Conservation (phyloP, 92 coral and sea anemone genomes). For the Virgularia gustaviana region DNA sequence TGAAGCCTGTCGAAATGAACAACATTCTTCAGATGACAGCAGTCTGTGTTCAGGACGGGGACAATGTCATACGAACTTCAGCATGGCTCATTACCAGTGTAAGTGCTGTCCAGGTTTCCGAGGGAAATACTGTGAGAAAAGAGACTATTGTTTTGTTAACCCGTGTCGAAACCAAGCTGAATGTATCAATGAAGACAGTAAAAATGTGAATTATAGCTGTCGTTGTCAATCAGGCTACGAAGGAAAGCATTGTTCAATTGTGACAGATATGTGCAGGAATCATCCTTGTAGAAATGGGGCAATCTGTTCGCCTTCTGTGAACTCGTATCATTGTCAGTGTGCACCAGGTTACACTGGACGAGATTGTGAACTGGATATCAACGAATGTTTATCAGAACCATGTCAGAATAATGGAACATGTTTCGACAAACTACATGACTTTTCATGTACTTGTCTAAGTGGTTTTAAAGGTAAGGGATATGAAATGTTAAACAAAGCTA, state of each 20-base stretch:
- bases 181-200: constrained; percentile 65
- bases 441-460: constrained; percentile 62
- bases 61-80: constrained; percentile 78
- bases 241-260: constrained; percentile 76
- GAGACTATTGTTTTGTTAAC: constrained; percentile 77
- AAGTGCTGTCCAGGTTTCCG: constrained; percentile 94
- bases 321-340: constrained; percentile 76
- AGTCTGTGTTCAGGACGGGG: constrained; percentile 72
- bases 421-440: constrained; percentile 62
- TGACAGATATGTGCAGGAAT: constrained; percentile 79
- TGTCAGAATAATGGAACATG: constrained; percentile 79
- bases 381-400: constrained; percentile 75
- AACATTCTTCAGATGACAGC: constrained; percentile 29
- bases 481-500: neutral
- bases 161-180: constrained; percentile 83
- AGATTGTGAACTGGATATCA: constrained; percentile 65
- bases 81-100: constrained; percentile 68
- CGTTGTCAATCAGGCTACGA: constrained; percentile 79
- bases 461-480: constrained; percentile 75
- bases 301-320: constrained; percentile 67
- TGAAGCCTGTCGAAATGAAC: constrained; percentile 64
- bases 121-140: constrained; percentile 84
- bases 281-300: constrained; percentile 80
- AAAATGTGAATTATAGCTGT: constrained; percentile 56
- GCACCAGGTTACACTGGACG: constrained; percentile 78